Evolutionary conservation across 2,113 vertebrate species (phyloP).

Genomic region (Myanophis thanlyinensis): DNA sequence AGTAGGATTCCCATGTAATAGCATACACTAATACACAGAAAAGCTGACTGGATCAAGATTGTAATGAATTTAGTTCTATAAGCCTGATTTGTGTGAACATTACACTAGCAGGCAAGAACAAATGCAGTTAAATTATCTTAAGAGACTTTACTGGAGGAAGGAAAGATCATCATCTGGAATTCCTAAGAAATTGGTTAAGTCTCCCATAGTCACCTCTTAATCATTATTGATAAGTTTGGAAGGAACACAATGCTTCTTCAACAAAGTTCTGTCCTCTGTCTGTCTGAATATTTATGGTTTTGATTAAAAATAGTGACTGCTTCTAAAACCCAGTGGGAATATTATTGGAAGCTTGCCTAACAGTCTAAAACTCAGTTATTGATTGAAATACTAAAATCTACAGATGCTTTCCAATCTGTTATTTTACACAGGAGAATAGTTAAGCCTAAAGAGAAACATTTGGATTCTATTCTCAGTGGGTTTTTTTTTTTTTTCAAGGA

Average conservation of each 20-base stretch:
- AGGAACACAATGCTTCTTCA: background rate
- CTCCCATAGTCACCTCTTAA: background rate
- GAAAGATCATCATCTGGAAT: background rate
- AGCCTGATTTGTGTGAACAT: background rate
- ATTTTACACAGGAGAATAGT: slow-evolving; percentile 33
- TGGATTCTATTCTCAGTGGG: slow-evolving; percentile 35
- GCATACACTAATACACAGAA: background rate
- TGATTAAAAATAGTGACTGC: slow-evolving; percentile 49
- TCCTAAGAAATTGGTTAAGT: background rate
- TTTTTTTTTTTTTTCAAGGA: slow-evolving; percentile 24
- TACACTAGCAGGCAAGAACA: background rate
- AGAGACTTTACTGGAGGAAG: background rate
- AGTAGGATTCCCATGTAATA: background rate
- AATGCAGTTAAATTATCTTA: background rate
- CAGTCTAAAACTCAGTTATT: slow-evolving; percentile 45
- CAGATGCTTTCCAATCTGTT: slow-evolving; percentile 53
- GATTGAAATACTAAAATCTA: slow-evolving; percentile 51
- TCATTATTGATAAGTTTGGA: background rate
- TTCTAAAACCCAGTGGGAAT: slow-evolving; percentile 44
- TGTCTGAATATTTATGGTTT: slow-evolving; percentile 9
- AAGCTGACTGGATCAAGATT: background rate
- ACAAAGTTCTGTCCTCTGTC: background rate
- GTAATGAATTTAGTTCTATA: background rate
- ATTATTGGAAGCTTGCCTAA: slow-evolving; percentile 45
- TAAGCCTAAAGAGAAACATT: slow-evolving; percentile 24